Base-by-base conservation (phyloP, 2,113 vertebrate genomes). In the Cinclus cinclus region DNA sequence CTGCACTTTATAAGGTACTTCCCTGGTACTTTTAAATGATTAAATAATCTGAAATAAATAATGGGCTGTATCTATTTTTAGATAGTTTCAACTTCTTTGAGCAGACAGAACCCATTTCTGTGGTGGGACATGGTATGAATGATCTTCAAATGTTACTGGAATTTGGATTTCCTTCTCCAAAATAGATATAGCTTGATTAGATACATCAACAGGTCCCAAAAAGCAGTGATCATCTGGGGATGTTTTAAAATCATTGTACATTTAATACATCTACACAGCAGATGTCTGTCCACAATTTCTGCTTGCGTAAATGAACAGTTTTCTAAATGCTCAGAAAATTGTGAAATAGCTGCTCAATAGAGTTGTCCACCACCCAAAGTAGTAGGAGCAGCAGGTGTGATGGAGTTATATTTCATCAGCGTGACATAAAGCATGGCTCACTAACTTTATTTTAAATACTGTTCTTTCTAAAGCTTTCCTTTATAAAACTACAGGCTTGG, bases 401-500 rank as follows among this genome's bases (percentile, higher is more conserved):
- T 46, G 31, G 92, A 93, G 73, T 88, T 94, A 47, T 78, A 62
- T 94, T 96, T 96, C 90, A 89, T 84, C 80, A 81, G 21, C 0
- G 2, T 94, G 94, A 96, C 85, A 63, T 75, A 92, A 96, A 93
- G 87, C 88, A 94, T 62, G 79, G 90, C 90, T 96, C 86, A 94
- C 20, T 74, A 77, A 90, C 83, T 94, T 92, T 83, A 84, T 83
- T 93, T 94, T 94, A 94, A 93, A 93, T 81, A 84, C 82, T 42
- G 37, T 19, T 92, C 89, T 86, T 91, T 94, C 87, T 77, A 85
- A 96, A 87, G 78, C 44, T 86, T 94, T 96, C 87, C 77, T 82
- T 97, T 96, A 89, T 85, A 95, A 97, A 96, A 91, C 93, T 96
- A 81, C 62, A 96, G 87, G 91, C 91, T 96, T 95, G 83, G 93